These are phyloP conservation scores for Actenoides hombroni DNA, from an alignment of 2,113 vertebrate genomes.

Conservation along the genomic window DNA sequence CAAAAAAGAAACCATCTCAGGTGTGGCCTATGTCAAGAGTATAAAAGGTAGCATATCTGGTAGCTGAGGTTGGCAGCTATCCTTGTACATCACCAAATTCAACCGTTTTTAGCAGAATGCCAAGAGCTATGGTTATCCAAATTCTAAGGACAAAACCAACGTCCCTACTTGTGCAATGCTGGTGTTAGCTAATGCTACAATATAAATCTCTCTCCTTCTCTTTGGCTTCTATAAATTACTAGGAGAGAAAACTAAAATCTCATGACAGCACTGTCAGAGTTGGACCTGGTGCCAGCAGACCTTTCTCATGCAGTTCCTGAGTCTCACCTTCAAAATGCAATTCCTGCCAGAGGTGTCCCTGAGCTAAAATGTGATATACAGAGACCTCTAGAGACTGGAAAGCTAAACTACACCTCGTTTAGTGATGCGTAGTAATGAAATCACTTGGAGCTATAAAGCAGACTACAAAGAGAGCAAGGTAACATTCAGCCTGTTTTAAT, in stretches of 20 bases:
- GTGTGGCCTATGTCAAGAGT: background rate
- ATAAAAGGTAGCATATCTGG: background rate
- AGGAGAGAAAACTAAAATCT: background rate
- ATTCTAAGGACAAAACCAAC: background rate
- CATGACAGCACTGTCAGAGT: background rate
- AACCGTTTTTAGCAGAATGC: background rate
- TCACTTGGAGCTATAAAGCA: background rate
- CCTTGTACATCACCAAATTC: background rate
- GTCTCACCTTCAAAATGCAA: background rate
- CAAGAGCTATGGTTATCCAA: background rate
- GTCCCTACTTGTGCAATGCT: background rate
- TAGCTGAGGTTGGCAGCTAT: background rate
- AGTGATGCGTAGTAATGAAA: background rate
- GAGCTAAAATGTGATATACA: constrained; percentile 65
- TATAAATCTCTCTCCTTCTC: background rate
- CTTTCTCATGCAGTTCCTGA: background rate
- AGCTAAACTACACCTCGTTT: constrained; percentile 57
- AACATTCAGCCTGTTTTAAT: background rate
- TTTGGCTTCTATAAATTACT: background rate
- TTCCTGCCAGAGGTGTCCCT: background rate
- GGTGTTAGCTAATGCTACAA: background rate
- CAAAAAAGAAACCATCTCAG: fast-evolving
- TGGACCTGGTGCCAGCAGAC: background rate
- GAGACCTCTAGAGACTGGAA: constrained; percentile 78
- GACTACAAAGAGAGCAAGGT: constrained; percentile 13